Evolutionary conservation across 2,113 vertebrate genomes (phyloP).

Genomic region (Panthera uncia): DNA sequence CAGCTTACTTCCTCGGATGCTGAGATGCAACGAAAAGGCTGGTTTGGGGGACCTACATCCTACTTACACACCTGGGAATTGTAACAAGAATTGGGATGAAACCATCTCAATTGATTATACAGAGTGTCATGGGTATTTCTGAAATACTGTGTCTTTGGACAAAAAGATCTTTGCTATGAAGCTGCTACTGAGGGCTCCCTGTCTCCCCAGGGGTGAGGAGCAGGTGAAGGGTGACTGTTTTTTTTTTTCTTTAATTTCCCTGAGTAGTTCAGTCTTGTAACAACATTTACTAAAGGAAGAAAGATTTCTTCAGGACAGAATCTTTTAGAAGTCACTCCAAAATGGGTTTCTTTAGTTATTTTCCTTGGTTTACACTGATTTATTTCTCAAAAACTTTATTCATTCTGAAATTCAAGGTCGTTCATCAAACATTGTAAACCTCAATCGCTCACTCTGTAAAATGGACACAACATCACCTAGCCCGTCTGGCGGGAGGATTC

Average conservation of each 20-base stretch:
- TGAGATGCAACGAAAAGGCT: not conserved
- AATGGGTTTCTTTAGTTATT: not conserved
- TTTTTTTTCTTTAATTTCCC: not conserved
- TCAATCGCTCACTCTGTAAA: not conserved
- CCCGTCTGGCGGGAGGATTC: not conserved
- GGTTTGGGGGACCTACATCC: not conserved
- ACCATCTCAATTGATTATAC: not conserved
- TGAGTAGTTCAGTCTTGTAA: not conserved
- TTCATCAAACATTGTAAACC: not conserved
- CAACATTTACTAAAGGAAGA: not conserved
- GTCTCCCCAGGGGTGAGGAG: not conserved
- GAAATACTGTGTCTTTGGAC: not conserved
- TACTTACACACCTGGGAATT: not conserved
- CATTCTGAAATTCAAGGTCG: not conserved
- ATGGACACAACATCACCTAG: not conserved
- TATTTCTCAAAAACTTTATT: not conserved
- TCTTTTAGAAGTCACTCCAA: conserved; percentile 15
- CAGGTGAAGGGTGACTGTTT: not conserved
- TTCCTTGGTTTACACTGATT: not conserved
- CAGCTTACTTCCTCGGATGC: not conserved
- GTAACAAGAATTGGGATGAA: not conserved
- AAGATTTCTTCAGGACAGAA: not conserved
- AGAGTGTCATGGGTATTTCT: not conserved
- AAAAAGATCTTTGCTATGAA: not conserved
- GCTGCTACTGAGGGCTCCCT: not conserved